Base-by-base conservation (phyloP, 2,797 vertebrate genomes). In the Oreonectes daqikongensis region DNA sequence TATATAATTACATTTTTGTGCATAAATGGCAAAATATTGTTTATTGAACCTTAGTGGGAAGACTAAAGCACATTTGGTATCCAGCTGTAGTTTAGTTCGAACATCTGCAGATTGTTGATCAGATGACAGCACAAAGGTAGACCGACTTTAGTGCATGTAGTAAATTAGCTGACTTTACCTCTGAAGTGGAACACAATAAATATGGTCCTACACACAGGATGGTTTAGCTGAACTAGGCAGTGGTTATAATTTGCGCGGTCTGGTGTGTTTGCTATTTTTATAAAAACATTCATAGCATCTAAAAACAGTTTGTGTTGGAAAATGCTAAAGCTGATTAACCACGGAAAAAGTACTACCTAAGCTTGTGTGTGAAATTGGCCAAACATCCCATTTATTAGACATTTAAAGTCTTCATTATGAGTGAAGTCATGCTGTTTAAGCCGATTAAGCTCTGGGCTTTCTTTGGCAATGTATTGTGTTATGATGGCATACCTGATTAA, bases 321-420 rank as follows among this genome's bases (percentile, higher is more conserved):
- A 81, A 65, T 78, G 69, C 20, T 72, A 83, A 89, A 90, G 75
- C 82, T 18, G 85, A 88, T 90, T 89, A 88, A 38, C 73, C 48
- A 35, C 74, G 77, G 71, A 86, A 88, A 91, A 88, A 57, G 8
- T 50, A 82, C 74, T 81, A 55, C 61, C 70, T 89, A 87, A 86
- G 81, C 86, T 90, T 87, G 83, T 30, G 64, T 82, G 67, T 78
- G 15, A 85, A 87, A 90, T 89, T 90, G 86, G 67, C 81, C 78
- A 81, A 90, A 89, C 64, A 85, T 89, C 81, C 82, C 77, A 79
- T 90, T 89, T 88, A 91, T 90, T 88, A 79, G 89, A 86, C 78
- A 87, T 87, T 91, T 86, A 89, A 83, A 75, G 78, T 85, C 83
- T 88, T 86, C 75, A 86, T 82, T 52, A 75, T 68, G 70, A 71